Evolutionary conservation across 2,888 invertebrate species (phyloP).

Genomic region (Caenorhabditis angaria): DNA sequence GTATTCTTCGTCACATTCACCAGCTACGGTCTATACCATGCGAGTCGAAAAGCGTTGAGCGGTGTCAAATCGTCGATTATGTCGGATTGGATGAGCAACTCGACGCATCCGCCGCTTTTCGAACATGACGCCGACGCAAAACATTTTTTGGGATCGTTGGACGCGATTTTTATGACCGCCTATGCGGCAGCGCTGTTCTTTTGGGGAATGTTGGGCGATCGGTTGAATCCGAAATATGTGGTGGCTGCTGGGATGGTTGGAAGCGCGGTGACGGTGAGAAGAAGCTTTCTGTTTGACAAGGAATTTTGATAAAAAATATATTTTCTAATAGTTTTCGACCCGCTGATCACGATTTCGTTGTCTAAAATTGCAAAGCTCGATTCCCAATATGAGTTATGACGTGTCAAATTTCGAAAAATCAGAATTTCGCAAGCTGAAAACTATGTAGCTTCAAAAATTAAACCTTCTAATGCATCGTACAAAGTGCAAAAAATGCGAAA

Average conservation of each 20-base stretch:
- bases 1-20: constrained; percentile 65
- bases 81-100: constrained; percentile 65
- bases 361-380: no score
- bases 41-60: constrained; percentile 66
- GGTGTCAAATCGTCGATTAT: constrained; percentile 69
- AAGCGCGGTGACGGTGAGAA: constrained; percentile 73
- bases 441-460: not conserved
- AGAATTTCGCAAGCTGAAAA: no score
- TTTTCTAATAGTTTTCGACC: no score
- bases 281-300: no score
- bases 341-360: no score
- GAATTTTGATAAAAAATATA: no score
- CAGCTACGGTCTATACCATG: constrained; percentile 70
- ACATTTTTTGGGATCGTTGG: constrained; percentile 68
- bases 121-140: constrained; percentile 60
- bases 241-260: constrained; percentile 74
- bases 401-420: no score
- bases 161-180: constrained; percentile 70
- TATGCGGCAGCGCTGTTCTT: constrained; percentile 73
- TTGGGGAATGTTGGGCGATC: constrained; percentile 75
- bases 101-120: constrained; percentile 56
- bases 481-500: no score
- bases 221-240: constrained; percentile 74
- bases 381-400: no score
- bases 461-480: no score